Base-by-base conservation (phyloP, 1,140 invertebrate genomes). In the Trypoxylus dichotomus region DNA sequence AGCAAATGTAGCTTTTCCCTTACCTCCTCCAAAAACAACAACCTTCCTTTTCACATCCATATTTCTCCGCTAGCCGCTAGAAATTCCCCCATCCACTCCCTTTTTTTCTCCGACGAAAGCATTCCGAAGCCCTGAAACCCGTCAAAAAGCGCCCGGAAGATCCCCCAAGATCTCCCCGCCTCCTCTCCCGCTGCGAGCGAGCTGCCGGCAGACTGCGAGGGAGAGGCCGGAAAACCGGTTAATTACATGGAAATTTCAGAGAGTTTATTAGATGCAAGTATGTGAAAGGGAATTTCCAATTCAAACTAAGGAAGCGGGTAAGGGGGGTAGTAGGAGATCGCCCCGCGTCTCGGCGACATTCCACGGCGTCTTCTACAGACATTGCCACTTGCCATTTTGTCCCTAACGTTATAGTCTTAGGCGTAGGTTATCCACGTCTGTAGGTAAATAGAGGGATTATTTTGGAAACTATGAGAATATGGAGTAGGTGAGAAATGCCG, bases 181-280 rank as follows among this genome's bases (percentile, higher is more conserved):
- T 54, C 6, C 15, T 1, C n/a, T 5, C 2, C 47, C 15, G 13
- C 47, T 19, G 6, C 13, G 15, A 54, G 3, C 47, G 15, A 5
- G 47, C 47, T 13, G 13, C 19, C 6, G 15, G 15, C 47, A n/a
- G 47, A 7, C 43, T 7, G 15, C 47, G 47, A 37, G 32, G 10
- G 32, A 37, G 47, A 54, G 47, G 19, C 47, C 47, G 47, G 47
- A 54, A 54, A 54, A 54, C 47, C 19, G 47, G 84, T 85, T 85
- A 85, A 85, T 85, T 85, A 84, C 83, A 84, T 85, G 83, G 83
- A 85, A 85, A 83, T 84, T 84, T 84, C 83, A 19, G 47, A 77
- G 78, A 84, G 84, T 85, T 85, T 85, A 85, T 85, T 85, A 85
- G 83, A 84, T 85, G 82, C 83, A 85, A 85, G 84, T 85, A 85